These are phyloP conservation scores for Eupithecia centaureata DNA, from an alignment of 2,888 invertebrate genomes.

Conservation along the genomic window DNA sequence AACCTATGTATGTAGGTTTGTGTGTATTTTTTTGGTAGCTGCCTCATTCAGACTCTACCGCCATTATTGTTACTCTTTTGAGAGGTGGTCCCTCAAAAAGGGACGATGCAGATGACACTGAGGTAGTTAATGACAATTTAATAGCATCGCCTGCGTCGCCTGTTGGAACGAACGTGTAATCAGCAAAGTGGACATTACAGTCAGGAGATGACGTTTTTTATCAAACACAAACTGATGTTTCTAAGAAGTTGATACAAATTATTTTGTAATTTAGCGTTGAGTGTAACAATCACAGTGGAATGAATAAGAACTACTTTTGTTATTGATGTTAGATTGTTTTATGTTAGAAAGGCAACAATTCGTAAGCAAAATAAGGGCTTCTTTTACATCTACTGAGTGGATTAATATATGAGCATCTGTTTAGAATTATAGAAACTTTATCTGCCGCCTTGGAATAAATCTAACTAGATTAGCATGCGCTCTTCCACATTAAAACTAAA, in stretches of 20 bases:
- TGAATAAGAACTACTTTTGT: slow-evolving; percentile 14
- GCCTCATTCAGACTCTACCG: neutral
- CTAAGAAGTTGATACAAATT: slow-evolving; percentile 61
- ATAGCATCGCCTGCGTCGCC: slow-evolving; percentile 78
- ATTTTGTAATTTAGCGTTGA: slow-evolving; percentile 51
- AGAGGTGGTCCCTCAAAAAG: slow-evolving; percentile 51
- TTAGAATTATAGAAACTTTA: neutral
- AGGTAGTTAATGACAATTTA: slow-evolving; percentile 82
- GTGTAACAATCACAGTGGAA: slow-evolving; percentile 22
- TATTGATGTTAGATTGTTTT: neutral
- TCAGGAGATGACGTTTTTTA: slow-evolving; percentile 64
- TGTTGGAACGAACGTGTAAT: slow-evolving; percentile 72
- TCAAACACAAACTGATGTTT: slow-evolving; percentile 64
- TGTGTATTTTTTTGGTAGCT: neutral
- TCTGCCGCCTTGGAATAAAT: neutral
- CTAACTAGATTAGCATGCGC: neutral
- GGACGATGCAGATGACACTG: slow-evolving; percentile 78
- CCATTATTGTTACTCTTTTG: slow-evolving; percentile 7
- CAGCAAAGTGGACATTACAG: slow-evolving; percentile 74
- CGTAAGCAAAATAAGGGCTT: neutral
- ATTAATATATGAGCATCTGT: no score
- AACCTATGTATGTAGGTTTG: neutral
- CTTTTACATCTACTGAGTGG: neutral
- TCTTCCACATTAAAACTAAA: neutral
- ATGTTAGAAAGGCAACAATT: neutral